Conservation (phyloP, 2,113 vertebrate species). For the Pelecanoides urinatrix region DNA sequence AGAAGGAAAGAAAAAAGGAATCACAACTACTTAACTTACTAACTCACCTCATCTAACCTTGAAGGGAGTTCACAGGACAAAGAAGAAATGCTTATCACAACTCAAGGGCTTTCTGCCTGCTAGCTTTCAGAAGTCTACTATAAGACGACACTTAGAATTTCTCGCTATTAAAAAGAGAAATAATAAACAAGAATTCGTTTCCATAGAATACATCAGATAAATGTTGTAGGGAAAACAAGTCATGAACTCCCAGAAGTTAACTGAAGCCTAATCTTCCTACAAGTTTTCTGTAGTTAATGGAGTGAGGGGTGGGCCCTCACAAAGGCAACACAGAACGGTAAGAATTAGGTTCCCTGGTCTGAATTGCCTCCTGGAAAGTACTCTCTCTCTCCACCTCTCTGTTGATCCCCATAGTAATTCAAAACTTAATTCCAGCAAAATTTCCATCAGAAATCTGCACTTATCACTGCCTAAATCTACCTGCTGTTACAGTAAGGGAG, state of each 20-base stretch:
- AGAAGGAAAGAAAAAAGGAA: not conserved
- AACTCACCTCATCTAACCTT: not conserved
- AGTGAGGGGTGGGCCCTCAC: not conserved
- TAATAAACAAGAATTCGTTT: not conserved
- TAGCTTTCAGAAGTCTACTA: not conserved
- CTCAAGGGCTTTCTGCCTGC: not conserved
- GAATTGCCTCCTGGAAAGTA: not conserved
- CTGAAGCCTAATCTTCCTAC: not conserved
- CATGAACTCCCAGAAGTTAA: not conserved
- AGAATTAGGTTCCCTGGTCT: not conserved
- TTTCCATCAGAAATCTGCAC: not conserved
- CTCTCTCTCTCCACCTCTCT: not conserved
- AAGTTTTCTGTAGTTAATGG: not conserved
- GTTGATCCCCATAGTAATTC: not conserved
- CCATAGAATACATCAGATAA: not conserved
- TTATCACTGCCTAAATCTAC: not conserved
- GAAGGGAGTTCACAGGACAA: not conserved
- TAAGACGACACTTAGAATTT: not conserved
- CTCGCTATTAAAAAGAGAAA: not conserved
- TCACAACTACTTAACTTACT: not conserved
- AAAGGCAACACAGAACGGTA: rapidly evolving
- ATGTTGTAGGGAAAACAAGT: not conserved
- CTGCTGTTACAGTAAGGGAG: not conserved
- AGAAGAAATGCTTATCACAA: not conserved
- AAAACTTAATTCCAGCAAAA: not conserved